phyloP scores from a whole-genome alignment of 2,888 invertebrate genomes.

The Ceraclea dissimilis region DNA sequence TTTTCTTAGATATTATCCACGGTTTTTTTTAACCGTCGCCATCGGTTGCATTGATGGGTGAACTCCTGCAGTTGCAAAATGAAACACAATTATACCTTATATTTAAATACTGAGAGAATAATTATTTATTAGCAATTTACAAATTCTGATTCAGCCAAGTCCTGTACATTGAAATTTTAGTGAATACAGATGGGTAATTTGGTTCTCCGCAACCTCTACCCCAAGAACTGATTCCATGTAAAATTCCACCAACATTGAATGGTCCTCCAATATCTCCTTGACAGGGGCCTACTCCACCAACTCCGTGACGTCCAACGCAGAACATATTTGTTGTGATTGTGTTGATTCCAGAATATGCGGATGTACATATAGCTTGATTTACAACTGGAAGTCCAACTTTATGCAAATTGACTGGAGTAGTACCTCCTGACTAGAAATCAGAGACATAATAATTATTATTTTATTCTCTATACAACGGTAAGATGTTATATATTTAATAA shows the following conservation, averaged over 20 bases:
- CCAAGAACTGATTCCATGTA: conserved; percentile 52
- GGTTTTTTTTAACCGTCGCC: too few relatives aligned
- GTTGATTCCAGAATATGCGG: conserved; percentile 12
- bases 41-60: too few relatives aligned
- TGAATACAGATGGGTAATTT: conserved; percentile 51
- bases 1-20: too few relatives aligned
- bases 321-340: conserved; percentile 37
- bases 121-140: too few relatives aligned
- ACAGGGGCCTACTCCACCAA: conserved; percentile 42
- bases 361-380: conserved; percentile 11
- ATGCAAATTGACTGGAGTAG: conserved; percentile 6
- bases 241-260: conserved; percentile 34
- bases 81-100: too few relatives aligned
- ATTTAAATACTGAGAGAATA: too few relatives aligned
- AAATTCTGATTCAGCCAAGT: conserved; percentile 34
- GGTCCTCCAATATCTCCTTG: conserved; percentile 53
- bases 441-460: too few relatives aligned
- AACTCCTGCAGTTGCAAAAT: too few relatives aligned
- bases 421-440: conserved; percentile 16
- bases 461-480: not conserved
- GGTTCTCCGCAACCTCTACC: conserved; percentile 49
- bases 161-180: conserved; percentile 40
- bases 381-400: conserved; percentile 18
- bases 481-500: not conserved
- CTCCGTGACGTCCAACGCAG: conserved; percentile 38